Evolutionary conservation across 2,888 invertebrate genomes (phyloP), one percentile per base, ranked within the genome.

Genomic region (Disparrhopalites patrizii): DNA sequence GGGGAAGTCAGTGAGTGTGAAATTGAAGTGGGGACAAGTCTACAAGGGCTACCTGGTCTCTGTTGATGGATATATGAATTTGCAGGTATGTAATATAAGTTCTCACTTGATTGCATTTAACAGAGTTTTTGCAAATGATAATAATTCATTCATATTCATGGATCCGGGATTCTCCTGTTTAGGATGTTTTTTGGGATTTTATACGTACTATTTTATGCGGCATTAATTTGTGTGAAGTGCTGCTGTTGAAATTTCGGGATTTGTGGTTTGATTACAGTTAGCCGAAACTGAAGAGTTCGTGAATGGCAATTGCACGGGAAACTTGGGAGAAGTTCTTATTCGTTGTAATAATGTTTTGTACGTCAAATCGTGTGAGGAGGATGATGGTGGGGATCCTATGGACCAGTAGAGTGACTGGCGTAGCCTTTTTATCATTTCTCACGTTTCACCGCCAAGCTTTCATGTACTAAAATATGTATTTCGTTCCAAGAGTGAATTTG

Each of bases 11-110:
- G 96, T 99, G 43, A 87, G 97, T 80, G 96, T 98, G 1, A 98
- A 98, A 81, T 83, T 99, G 69, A 99, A 99, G 80, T 99, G 99
- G 99, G 98, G 99, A 31, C 98, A 98, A 81, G 98, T 99, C 81
- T 99, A 99, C 81, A 96, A 96, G 85, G 99, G 99, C 15, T 91
- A 93, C 76, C 82, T 99, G 36, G 98, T 99, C 0, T 97, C 98
- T 3, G 94, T 96, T 1, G 99, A 99, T 81, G 93, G 94, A 7
- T 99, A 99, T 79, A 99, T 99, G 99, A 99, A 99, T 80, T 82
- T 99, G 73, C 96, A 83, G 80, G 82, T 83, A 76, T 27, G 27
- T 4, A 28, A n/a, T n/a, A n/a, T n/a, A n/a, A n/a, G n/a, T n/a
- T n/a, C n/a, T n/a, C n/a, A n/a, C n/a, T n/a, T n/a, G n/a, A n/a